A percentile compares a stretch with the other conserved stretches of the same genome.
Conservation (phyloP, 1,140 invertebrate genomes). For the Cotesia chilonis region DNA sequence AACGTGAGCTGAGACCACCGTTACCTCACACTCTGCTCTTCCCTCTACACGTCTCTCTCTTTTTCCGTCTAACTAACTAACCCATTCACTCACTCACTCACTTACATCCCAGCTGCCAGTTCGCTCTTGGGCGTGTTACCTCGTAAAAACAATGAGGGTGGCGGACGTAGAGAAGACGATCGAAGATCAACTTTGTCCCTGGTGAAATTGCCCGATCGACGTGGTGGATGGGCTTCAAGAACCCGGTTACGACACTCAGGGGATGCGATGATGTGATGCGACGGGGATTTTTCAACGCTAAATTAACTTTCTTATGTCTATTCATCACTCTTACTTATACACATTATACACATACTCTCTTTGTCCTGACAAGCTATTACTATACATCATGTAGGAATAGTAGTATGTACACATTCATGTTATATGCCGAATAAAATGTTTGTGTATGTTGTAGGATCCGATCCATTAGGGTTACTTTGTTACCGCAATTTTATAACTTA, state of each 20-base stretch:
- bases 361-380: neutral
- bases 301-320: conserved; percentile 35
- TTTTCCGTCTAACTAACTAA: conserved; percentile 2
- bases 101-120: neutral
- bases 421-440: too few species aligned
- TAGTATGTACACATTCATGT: too few species aligned
- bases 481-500: too few species aligned
- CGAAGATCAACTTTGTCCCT: conserved; percentile 38
- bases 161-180: conserved; percentile 13
- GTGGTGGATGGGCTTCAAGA: conserved; percentile 33
- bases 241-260: conserved; percentile 32
- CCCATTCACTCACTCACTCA: conserved; percentile 1
- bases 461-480: too few species aligned
- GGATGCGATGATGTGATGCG: conserved; percentile 27
- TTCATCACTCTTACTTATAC: conserved; percentile 27
- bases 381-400: neutral
- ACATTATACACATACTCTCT: neutral
- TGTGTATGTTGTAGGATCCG: too few species aligned
- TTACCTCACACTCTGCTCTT: neutral
- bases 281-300: conserved; percentile 18
- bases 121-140: conserved; percentile 25
- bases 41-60: neutral
- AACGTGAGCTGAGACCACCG: conserved; percentile 1
- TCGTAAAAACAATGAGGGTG: conserved; percentile 38
- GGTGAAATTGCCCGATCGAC: conserved; percentile 36